These are phyloP conservation scores for Diplogasteroides magnus DNA, from an alignment of 1,140 invertebrate genomes.

Conservation along the genomic window DNA sequence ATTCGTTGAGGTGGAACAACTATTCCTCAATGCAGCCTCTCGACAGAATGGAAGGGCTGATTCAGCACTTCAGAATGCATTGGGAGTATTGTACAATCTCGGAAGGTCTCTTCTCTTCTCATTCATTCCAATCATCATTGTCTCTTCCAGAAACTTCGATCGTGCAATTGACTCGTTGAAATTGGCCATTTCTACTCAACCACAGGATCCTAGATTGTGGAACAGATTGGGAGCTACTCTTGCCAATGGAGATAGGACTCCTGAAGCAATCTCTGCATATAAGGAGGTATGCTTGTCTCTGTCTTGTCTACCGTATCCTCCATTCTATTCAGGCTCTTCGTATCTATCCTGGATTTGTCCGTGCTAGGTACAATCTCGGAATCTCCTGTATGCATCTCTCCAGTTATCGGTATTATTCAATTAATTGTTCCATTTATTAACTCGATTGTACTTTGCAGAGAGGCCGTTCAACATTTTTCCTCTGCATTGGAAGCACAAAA, in stretches of 20 bases:
- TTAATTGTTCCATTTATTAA: constrained; percentile 1
- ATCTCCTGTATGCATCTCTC: constrained; percentile 95
- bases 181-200: constrained; percentile 75
- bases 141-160: constrained; percentile 86
- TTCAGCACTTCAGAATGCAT: constrained; percentile 86
- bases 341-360: constrained; percentile 87
- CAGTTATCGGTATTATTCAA: constrained; percentile 71
- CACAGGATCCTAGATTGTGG: constrained; percentile 87
- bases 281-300: constrained; percentile 39
- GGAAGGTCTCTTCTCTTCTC: too few species aligned
- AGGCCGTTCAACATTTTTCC: constrained; percentile 90
- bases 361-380: constrained; percentile 92
- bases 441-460: constrained; percentile 60
- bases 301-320: too few species aligned
- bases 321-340: constrained; percentile 67
- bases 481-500: constrained; percentile 85
- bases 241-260: constrained; percentile 86
- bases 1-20: constrained; percentile 62
- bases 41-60: constrained; percentile 73
- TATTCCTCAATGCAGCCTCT: constrained; percentile 78
- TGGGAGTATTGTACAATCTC: constrained; percentile 91
- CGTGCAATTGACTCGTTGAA: constrained; percentile 94
- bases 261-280: constrained; percentile 93
- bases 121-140: too few species aligned
- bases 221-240: constrained; percentile 92